phyloP scores from a whole-genome alignment of 2,113 vertebrate species.

The Colistium nudipinnis region DNA sequence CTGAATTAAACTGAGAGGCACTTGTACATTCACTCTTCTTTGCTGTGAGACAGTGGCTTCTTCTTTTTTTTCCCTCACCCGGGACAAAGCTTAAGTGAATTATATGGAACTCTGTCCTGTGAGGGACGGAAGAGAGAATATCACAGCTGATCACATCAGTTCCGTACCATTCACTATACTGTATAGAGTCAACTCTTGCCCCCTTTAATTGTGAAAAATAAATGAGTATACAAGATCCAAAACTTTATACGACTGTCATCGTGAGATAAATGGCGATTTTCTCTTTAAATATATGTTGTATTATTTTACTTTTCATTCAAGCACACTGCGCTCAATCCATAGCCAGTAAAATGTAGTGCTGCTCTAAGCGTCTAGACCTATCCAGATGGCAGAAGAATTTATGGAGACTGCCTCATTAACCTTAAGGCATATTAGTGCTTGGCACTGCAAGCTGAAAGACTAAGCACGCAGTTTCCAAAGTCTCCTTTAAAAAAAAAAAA shows the following conservation, averaged over 20 bases:
- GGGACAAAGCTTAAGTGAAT: conserved; percentile 66
- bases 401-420: conserved; percentile 84
- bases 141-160: conserved; percentile 51
- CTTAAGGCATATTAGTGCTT: conserved; percentile 76
- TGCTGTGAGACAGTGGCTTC: conserved; percentile 21
- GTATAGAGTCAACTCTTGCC: not conserved
- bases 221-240: not conserved
- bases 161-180: conserved; percentile 4
- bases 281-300: conserved; percentile 15
- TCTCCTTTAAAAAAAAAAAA: conserved; percentile 42
- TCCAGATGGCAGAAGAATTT: conserved; percentile 80
- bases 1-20: conserved; percentile 59
- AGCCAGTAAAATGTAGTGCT: conserved; percentile 57
- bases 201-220: not conserved
- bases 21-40: conserved; percentile 25
- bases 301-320: conserved; percentile 44
- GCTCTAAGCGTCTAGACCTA: conserved; percentile 68
- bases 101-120: conserved; percentile 58
- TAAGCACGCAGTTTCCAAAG: conserved; percentile 50
- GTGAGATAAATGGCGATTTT: conserved; percentile 10
- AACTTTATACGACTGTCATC: not conserved
- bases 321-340: conserved; percentile 39
- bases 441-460: conserved; percentile 65
- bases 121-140: conserved; percentile 42
- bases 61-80: conserved; percentile 51